phyloP scores from a whole-genome alignment of 2,797 vertebrate species.

The Falco biarmicus region DNA sequence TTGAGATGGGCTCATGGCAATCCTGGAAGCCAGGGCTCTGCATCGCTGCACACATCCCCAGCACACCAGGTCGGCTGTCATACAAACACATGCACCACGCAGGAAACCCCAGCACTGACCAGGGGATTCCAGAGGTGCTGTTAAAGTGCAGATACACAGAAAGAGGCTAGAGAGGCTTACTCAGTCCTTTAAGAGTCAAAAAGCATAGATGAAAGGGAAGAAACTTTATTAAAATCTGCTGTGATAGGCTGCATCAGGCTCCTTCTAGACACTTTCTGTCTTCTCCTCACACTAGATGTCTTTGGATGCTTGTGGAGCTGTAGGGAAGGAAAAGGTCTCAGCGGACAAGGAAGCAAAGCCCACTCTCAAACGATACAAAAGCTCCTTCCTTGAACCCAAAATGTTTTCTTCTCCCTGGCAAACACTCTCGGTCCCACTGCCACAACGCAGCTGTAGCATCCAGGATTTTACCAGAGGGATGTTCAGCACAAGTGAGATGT shows the following conservation, averaged over 20 bases:
- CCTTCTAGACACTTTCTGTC: neutral
- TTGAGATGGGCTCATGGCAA: neutral
- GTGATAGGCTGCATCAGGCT: neutral
- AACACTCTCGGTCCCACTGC: neutral
- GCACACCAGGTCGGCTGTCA: neutral
- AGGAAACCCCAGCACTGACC: neutral
- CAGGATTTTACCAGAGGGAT: neutral
- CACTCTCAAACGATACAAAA: neutral
- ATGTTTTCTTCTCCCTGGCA: accelerated
- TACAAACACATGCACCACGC: accelerated
- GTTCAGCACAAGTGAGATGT: neutral
- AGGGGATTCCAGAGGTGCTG: neutral
- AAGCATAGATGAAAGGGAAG: neutral
- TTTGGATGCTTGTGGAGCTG: neutral
- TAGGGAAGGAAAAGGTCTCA: neutral
- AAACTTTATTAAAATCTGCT: neutral
- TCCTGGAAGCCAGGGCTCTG: neutral
- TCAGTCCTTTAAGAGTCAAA: neutral
- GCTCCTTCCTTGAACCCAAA: neutral
- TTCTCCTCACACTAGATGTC: neutral
- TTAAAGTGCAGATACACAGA: accelerated
- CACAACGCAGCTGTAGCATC: accelerated
- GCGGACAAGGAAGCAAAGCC: neutral
- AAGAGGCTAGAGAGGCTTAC: neutral
- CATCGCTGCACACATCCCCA: accelerated